Base-by-base conservation (phyloP, 2,888 invertebrate genomes). In the Lasioglossum oenotherae region DNA sequence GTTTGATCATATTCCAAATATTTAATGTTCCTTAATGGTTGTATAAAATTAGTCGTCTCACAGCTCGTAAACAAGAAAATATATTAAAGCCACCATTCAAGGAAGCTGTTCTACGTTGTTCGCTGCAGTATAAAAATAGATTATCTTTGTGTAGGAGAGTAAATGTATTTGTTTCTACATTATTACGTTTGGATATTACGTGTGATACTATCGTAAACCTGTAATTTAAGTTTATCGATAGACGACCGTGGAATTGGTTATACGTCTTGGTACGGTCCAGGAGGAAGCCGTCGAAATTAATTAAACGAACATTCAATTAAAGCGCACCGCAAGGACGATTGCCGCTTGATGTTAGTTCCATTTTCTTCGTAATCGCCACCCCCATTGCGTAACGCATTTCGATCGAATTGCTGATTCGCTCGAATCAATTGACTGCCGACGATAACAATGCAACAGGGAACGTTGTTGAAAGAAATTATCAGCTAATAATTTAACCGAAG, bases 211-310 rank as follows among this genome's bases (percentile, higher is more conserved):
- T 35, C 16, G 8, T 67, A 14, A 23, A 41, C 12, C 38, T 41
- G 1, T 41, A 69, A 41, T 8, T 64, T 0, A 46, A 76, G 27
- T 60, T 44, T 41, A 19, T 16, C 46, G 23, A 19, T 23, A 12
- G 6, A 4, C 53, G n/a, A 19, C 3, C 3, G 14, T 27, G 46
- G 38, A 60, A 38, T 60, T 81, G 16, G 6, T 35, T 10, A 4
- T 3, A 16, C n/a, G 10, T 82, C 49, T 46, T 16, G 41, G n/a
- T n/a, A 41, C 31, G 31, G 23, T 35, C 27, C 38, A 35, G 12
- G 35, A 53, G 53, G 86, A 85, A 89, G 79, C 85, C 85, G 35
- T 85, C 67, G 60, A 85, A 85, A 79, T 74, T 74, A 77, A 89
- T 89, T 83, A 84, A 82, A 82, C 78, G 57, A 64, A 69, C 27